These are phyloP conservation scores for Apodemia zela DNA, from an alignment of 2,888 invertebrate species.

Conservation along the genomic window DNA sequence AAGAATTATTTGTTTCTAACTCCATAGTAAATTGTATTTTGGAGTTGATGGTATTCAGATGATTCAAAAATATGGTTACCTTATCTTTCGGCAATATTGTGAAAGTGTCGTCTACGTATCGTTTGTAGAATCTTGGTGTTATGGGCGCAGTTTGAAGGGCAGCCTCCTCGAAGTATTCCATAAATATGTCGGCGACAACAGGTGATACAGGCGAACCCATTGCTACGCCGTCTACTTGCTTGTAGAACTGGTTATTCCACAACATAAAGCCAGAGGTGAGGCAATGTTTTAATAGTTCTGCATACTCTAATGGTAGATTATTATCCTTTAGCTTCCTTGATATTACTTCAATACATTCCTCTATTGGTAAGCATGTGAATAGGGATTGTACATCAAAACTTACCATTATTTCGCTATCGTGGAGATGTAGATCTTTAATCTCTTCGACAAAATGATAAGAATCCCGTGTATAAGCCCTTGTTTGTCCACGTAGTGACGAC, in stretches of 20 bases:
- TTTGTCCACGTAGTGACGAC: not conserved
- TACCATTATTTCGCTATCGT: not conserved
- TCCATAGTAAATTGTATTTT: slow-evolving; percentile 1
- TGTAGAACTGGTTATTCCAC: not conserved
- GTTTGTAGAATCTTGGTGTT: slow-evolving; percentile 23
- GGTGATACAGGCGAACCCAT: slow-evolving; percentile 3
- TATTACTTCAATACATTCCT: not conserved
- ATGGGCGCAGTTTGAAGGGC: slow-evolving; percentile 22
- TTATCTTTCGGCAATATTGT: slow-evolving; percentile 14
- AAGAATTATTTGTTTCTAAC: not conserved
- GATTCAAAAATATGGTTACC: not conserved
- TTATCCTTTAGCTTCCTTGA: not conserved
- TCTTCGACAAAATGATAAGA: slow-evolving; percentile 2
- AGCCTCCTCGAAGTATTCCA: slow-evolving; percentile 23
- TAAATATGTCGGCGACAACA: too few relatives aligned
- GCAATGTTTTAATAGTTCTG: not conserved
- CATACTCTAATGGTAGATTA: not conserved
- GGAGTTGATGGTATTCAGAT: not conserved
- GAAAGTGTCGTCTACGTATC: slow-evolving; percentile 34
- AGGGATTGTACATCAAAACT: slow-evolving; percentile 6
- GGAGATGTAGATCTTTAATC: not conserved
- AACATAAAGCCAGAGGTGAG: not conserved
- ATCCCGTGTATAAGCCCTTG: not conserved
- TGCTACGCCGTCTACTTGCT: not conserved
- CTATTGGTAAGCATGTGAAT: not conserved